Conservation (phyloP, 64 coral and sea anemone genomes). For the Platygyra sinensis region DNA sequence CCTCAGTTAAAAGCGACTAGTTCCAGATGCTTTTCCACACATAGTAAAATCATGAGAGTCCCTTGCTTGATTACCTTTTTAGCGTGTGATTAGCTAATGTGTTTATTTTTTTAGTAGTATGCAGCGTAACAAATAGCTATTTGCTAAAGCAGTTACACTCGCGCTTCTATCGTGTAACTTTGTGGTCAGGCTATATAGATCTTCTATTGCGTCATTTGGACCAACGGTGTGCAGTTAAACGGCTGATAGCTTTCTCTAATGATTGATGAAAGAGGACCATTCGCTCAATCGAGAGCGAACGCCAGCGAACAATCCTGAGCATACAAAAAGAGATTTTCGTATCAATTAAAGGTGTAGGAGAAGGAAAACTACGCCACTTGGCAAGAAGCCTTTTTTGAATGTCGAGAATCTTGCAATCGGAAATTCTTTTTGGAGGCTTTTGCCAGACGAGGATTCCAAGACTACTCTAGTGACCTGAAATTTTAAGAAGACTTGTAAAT, state of each 20-base stretch:
- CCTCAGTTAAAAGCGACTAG: background rate
- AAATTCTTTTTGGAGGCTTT: background rate
- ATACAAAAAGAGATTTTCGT: background rate
- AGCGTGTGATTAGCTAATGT: background rate
- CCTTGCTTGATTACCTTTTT: background rate
- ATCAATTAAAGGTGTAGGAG: background rate
- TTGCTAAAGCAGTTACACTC: background rate
- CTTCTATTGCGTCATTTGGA: background rate
- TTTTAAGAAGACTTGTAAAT: too few relatives aligned
- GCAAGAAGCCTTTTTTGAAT: too few relatives aligned
- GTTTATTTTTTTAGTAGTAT: background rate
- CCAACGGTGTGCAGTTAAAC: slow-evolving; percentile 24
- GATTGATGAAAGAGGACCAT: slow-evolving; percentile 4
- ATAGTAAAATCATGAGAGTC: background rate
- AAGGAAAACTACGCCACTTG: too few relatives aligned
- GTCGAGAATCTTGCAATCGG: background rate
- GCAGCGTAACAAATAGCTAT: background rate
- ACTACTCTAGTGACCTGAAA: too few relatives aligned
- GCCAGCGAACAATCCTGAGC: background rate
- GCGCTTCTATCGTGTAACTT: background rate
- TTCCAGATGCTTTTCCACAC: background rate
- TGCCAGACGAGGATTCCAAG: too few relatives aligned
- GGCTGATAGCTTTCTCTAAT: slow-evolving; percentile 15
- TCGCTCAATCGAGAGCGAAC: background rate
- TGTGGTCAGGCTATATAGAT: background rate